Evolutionary conservation across 35 echinoderm and acorn worm species (phyloP).

Genomic region (Diadema setosum): DNA sequence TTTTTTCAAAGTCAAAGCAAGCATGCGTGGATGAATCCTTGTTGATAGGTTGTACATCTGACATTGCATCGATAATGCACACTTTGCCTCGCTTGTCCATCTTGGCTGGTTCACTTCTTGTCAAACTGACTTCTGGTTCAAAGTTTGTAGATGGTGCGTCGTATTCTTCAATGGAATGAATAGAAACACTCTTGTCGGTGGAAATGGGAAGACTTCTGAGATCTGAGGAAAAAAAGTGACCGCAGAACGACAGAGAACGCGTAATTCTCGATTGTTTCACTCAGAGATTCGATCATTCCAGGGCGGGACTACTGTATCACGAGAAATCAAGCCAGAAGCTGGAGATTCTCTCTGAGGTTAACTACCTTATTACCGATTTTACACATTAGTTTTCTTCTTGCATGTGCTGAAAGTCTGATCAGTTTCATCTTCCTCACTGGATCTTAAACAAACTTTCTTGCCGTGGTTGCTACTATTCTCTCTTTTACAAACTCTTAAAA

Average conservation of each 20-base stretch:
- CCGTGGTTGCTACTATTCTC: constrained; percentile 12
- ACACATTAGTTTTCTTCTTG: background rate
- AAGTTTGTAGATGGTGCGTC: background rate
- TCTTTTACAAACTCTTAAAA: background rate
- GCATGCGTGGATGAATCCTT: constrained; percentile 15
- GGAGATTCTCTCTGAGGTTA: background rate
- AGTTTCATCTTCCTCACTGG: background rate
- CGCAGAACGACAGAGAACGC: constrained; percentile 15
- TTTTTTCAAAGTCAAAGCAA: constrained; percentile 33
- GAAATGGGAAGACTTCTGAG: constrained; percentile 13
- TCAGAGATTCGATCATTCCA: background rate
- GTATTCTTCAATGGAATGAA: constrained; percentile 16
- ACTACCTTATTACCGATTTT: background rate
- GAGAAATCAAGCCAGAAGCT: background rate
- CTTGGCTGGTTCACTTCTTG: no score
- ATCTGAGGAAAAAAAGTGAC: constrained; percentile 38
- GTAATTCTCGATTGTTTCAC: constrained; percentile 10
- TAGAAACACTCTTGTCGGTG: constrained; percentile 14
- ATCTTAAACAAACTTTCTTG: background rate
- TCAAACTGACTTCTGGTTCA: background rate
- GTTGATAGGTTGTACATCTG: constrained; percentile 31
- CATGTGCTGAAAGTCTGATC: background rate
- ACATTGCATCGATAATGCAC: constrained; percentile 37
- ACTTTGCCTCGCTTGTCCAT: no score
- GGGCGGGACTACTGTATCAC: background rate